Base-by-base conservation (phyloP, 2,797 vertebrate species). In the Sebastes cheni region DNA sequence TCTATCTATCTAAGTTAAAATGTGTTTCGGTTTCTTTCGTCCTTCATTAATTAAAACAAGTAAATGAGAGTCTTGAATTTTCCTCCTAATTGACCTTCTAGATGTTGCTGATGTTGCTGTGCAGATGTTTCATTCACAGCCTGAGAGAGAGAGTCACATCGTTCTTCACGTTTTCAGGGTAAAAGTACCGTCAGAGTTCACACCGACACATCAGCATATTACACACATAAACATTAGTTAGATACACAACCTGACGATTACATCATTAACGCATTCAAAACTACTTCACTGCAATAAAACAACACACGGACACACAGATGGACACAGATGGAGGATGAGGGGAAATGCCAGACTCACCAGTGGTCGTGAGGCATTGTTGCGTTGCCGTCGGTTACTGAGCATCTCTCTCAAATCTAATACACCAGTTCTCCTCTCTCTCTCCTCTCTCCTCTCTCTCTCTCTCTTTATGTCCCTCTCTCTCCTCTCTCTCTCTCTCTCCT, bases 261-360 rank as follows among this genome's bases (percentile, higher is more conserved):
- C 20, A 25, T 56, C 6, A 59, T 27, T 16, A 59, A 55, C n/a
- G 10, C 22, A 11, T 12, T 8, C 10, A 12, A 22, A 55, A 54
- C 16, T 18, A 16, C 8, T 50, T 50, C 18, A 50, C 46, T 50
- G 46, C 18, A 16, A 39, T 39, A 39, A 13, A 39, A 39, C 12
- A 56, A 66, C 8, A 39, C 22, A 65, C 18, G 34, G 18, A 65
- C 32, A 42, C 32, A 52, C 11, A 50, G 46, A 65, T 66, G 52
- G 68, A 82, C n/a, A 59, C 60, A 82, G 56, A 81, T 16, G 72
- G 72, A 91, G 74, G 73, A 85, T 70, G 60, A 70, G 62, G 67
- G 52, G 71, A 78, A 58, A 82, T 61, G 86, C 65, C 83, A 87
- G 84, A 91, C 92, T 93, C 86, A 92, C 91, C 91, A 81, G 77